phyloP scores from a whole-genome alignment of 2,797 vertebrate genomes.

The Peromyscus nudipes region DNA sequence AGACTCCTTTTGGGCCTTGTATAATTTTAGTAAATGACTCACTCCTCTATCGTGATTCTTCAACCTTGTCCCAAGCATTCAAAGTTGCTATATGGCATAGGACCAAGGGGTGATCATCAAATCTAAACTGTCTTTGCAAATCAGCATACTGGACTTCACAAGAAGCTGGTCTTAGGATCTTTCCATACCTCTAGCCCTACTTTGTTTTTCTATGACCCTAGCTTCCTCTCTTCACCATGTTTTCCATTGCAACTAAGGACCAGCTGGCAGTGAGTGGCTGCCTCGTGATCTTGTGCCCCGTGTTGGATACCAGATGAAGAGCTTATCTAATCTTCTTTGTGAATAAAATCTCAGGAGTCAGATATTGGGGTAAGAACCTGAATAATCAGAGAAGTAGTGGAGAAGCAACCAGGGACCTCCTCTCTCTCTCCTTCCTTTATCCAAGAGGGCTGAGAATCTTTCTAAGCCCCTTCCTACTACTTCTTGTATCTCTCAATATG shows the following conservation, averaged over 20 bases:
- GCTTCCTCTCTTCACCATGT: not conserved
- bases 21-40: not conserved
- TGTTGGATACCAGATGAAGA: not conserved
- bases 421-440: not conserved
- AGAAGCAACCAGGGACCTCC: not conserved
- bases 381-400: not conserved
- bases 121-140: not conserved
- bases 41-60: not conserved
- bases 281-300: not conserved
- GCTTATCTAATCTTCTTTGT: not conserved
- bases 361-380: not conserved
- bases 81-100: not conserved
- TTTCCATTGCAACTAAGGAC: not conserved
- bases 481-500: not conserved
- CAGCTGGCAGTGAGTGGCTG: not conserved
- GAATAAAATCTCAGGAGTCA: not conserved
- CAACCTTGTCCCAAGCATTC: not conserved
- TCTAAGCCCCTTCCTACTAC: not conserved
- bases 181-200: not conserved
- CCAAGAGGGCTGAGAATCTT: not conserved
- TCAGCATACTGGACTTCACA: not conserved
- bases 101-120: not conserved
- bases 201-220: not conserved
- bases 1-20: too few relatives aligned
- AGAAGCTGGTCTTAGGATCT: not conserved